These are phyloP conservation scores for Ancistrus triradiatus DNA, from an alignment of 2,113 vertebrate genomes.

Conservation along the genomic window DNA sequence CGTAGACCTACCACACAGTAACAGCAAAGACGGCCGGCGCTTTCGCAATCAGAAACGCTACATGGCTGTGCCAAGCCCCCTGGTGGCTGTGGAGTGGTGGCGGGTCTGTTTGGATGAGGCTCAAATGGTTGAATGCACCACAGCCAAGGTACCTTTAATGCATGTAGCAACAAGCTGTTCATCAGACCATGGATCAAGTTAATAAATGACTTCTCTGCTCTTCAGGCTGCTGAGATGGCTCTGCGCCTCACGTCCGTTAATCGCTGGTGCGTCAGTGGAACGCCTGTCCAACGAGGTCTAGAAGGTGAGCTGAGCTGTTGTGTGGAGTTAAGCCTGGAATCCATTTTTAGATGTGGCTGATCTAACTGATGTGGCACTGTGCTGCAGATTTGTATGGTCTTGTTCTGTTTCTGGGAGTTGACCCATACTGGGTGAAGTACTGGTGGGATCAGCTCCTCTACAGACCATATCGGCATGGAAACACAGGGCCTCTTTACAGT, in stretches of 20 bases:
- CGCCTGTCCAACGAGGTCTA: conserved; percentile 94
- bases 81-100: conserved; percentile 98
- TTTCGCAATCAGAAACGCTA: conserved; percentile 96
- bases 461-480: conserved; percentile 86
- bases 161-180: too few relatives aligned
- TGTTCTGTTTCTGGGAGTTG: conserved; percentile 90
- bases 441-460: conserved; percentile 97
- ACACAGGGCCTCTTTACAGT: conserved; percentile 80
- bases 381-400: conserved; percentile 88
- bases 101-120: conserved; percentile 95
- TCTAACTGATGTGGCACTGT: too few relatives aligned
- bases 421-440: conserved; percentile 94
- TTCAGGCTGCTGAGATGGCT: conserved; percentile 96
- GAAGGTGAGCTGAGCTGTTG: conserved; percentile 79
- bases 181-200: neutral
- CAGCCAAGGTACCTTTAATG: conserved; percentile 79
- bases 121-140: conserved; percentile 96
- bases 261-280: conserved; percentile 97
- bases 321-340: too few relatives aligned
- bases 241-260: conserved; percentile 89
- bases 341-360: too few relatives aligned
- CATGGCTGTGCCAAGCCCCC: conserved; percentile 96
- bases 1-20: conserved; percentile 93
- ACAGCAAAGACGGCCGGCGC: conserved; percentile 89
- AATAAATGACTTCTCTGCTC: neutral